Evolutionary conservation across 2,888 invertebrate genomes (phyloP).

Genomic region (Scrobipalpa costella): DNA sequence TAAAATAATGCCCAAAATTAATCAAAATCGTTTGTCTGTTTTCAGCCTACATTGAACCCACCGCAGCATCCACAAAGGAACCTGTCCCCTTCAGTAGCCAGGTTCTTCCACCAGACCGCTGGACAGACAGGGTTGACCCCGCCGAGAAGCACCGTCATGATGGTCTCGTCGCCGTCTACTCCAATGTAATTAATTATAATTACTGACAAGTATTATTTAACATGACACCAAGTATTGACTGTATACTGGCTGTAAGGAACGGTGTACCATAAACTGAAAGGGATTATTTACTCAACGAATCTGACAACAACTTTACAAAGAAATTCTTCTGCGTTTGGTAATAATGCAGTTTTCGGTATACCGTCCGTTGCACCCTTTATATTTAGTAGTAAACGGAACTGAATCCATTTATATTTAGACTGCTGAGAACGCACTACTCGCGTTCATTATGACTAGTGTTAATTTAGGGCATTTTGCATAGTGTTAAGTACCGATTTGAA

Average conservation of each 20-base stretch:
- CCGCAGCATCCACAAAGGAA: constrained; percentile 49
- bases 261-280: no score
- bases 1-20: neutral
- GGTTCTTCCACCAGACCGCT: constrained; percentile 68
- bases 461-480: no score
- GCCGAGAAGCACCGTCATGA: constrained; percentile 43
- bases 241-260: neutral
- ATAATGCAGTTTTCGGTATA: no score
- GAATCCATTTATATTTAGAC: no score
- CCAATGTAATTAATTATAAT: neutral
- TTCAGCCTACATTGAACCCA: constrained; percentile 18
- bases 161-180: constrained; percentile 42
- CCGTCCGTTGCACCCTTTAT: no score
- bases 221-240: neutral
- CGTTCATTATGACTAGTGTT: no score
- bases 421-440: no score
- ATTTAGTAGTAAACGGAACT: no score
- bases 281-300: no score
- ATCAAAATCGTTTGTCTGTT: neutral
- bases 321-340: no score
- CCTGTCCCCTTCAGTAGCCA: constrained; percentile 71
- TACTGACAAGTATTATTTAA: neutral
- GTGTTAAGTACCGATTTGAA: no score
- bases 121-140: constrained; percentile 58
- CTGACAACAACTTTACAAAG: no score